Evolutionary conservation across 2,888 invertebrate species (phyloP).

Genomic region (Agonopterix arenella): DNA sequence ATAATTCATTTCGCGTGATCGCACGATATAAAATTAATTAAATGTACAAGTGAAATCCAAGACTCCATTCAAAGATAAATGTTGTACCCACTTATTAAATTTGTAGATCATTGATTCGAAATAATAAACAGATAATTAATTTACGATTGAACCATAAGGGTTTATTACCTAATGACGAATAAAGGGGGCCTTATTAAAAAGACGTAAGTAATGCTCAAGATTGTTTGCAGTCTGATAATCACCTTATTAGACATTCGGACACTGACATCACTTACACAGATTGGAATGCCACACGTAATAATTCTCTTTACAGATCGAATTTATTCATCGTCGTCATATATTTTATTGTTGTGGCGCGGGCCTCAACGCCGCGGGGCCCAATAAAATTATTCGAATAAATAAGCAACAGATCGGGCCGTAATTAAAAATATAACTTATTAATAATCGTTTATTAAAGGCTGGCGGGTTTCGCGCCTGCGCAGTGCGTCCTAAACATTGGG

Average conservation of each 20-base stretch:
- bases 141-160: too few relatives aligned
- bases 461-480: constrained; percentile 62
- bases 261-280: constrained; percentile 32
- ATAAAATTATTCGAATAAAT: constrained; percentile 74
- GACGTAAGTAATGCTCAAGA: too few relatives aligned
- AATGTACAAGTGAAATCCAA: too few relatives aligned
- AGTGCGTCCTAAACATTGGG: constrained; percentile 6
- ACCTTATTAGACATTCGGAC: constrained; percentile 34
- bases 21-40: too few relatives aligned
- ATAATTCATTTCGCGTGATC: too few relatives aligned
- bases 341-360: constrained; percentile 58
- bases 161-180: too few relatives aligned
- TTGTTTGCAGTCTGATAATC: constrained; percentile 7
- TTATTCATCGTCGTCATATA: constrained; percentile 65
- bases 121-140: too few relatives aligned
- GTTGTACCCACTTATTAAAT: too few relatives aligned
- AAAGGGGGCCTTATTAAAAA: too few relatives aligned
- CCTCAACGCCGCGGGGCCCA: constrained; percentile 62
- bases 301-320: constrained; percentile 71
- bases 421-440: constrained; percentile 76
- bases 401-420: constrained; percentile 61
- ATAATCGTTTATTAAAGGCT: constrained; percentile 70
- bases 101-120: too few relatives aligned
- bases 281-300: constrained; percentile 57
- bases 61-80: too few relatives aligned